Evolutionary conservation across 2,888 invertebrate species (phyloP).

Genomic region (Tolmerus cingulatus): DNA sequence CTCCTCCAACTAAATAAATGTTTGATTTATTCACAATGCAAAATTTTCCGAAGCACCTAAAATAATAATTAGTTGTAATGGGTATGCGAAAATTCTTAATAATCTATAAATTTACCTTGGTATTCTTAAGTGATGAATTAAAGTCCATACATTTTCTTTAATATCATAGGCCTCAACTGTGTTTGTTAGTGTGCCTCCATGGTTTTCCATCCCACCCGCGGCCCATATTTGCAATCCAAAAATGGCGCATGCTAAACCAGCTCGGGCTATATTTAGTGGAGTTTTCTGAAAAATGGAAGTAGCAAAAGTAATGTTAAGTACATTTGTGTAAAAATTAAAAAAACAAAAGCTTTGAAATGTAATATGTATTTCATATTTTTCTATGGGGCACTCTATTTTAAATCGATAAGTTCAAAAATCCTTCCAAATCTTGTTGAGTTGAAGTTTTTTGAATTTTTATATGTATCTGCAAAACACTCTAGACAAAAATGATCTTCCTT

Average conservation of each 20-base stretch:
- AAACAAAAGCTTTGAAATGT: no score
- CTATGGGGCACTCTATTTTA: no score
- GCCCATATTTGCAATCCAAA: slow-evolving; percentile 68
- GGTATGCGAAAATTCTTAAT: background rate
- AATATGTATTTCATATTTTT: no score
- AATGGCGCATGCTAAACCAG: slow-evolving; percentile 51
- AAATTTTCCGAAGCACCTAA: slow-evolving; percentile 64
- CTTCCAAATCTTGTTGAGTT: no score
- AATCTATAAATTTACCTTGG: slow-evolving; percentile 27
- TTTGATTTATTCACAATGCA: slow-evolving; percentile 67
- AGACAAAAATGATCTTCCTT: no score
- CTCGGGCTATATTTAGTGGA: slow-evolving; percentile 53
- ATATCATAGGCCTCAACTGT: slow-evolving; percentile 73
- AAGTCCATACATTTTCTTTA: slow-evolving; percentile 64
- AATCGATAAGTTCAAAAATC: no score
- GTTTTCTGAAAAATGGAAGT: slow-evolving; percentile 50
- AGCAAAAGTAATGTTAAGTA: background rate
- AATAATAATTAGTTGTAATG: background rate
- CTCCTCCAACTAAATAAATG: slow-evolving; percentile 74
- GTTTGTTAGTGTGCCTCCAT: slow-evolving; percentile 64
- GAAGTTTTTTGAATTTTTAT: no score
- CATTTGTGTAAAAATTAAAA: no score
- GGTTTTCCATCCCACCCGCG: slow-evolving; percentile 74
- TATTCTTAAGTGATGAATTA: slow-evolving; percentile 30
- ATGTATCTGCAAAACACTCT: no score